Conservation (phyloP, 2,888 invertebrate genomes). For the Ditula angustiorana region DNA sequence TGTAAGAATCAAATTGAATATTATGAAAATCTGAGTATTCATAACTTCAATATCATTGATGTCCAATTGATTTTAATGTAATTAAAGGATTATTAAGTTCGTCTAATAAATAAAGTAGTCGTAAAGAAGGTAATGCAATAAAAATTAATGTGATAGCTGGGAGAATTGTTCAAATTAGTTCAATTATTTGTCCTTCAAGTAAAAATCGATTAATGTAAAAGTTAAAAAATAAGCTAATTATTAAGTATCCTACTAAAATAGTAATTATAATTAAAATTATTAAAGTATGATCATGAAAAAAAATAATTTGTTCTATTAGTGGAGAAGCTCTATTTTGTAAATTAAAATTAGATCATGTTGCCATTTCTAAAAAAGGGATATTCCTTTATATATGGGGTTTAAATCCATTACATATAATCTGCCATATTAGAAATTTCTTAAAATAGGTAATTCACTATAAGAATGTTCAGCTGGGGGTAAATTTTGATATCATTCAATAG, state of each 20-base stretch:
- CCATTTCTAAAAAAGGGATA: conserved; percentile 87
- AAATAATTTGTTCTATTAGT: conserved; percentile 88
- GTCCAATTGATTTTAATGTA: conserved; percentile 87
- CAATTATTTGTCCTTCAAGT: conserved; percentile 86
- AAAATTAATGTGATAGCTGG: conserved; percentile 87
- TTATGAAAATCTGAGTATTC: conserved; percentile 87
- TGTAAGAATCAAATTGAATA: conserved; percentile 87
- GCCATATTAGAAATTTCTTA: conserved; percentile 87
- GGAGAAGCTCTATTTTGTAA: conserved; percentile 87
- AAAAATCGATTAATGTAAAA: conserved; percentile 84
- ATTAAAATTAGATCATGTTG: conserved; percentile 84
- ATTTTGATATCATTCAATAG: conserved; percentile 87
- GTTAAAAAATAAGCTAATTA: conserved; percentile 84
- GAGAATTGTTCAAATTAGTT: conserved; percentile 87
- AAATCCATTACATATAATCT: conserved; percentile 86
- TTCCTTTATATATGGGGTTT: conserved; percentile 88
- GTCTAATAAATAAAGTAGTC: conserved; percentile 85
- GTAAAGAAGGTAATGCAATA: conserved; percentile 87
- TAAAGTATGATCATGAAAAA: conserved; percentile 87
- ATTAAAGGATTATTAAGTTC: conserved; percentile 86
- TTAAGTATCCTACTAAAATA: conserved; percentile 84
- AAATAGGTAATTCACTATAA: conserved; percentile 85
- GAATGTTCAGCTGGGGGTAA: conserved; percentile 85
- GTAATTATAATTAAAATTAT: conserved; percentile 87
- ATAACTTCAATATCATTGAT: conserved; percentile 89